Conservation (phyloP, 2,888 invertebrate genomes). For the Cephalotes varians region DNA sequence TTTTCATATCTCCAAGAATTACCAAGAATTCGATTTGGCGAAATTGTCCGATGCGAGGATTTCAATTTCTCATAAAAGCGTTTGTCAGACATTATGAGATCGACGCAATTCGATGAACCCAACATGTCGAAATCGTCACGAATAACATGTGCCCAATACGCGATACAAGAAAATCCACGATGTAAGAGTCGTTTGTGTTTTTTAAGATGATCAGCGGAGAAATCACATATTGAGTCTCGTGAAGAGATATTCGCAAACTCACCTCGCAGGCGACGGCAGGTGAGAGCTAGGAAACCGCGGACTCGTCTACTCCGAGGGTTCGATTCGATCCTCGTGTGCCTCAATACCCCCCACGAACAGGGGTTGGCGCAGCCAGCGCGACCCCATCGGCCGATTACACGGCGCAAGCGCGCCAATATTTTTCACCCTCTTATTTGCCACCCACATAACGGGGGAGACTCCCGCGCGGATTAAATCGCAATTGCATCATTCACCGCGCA, state of each 20-base stretch:
- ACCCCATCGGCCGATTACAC: background rate
- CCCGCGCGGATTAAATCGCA: conserved; percentile 14
- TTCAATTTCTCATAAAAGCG: background rate
- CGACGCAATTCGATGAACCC: background rate
- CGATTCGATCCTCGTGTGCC: conserved; percentile 77
- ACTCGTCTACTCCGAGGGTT: conserved; percentile 72
- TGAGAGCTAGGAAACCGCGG: conserved; percentile 58
- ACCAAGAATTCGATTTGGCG: background rate
- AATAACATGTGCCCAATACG: background rate
- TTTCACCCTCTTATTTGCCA: conserved; percentile 19
- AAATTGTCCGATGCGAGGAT: too few relatives aligned
- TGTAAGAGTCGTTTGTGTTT: background rate
- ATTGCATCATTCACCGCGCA: conserved; percentile 16
- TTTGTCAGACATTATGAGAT: background rate
- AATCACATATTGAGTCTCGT: background rate
- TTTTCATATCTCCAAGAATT: background rate
- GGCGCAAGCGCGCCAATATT: conserved; percentile 68
- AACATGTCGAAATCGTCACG: background rate
- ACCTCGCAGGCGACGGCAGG: conserved; percentile 49
- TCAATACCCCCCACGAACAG: conserved; percentile 66
- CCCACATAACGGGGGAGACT: background rate
- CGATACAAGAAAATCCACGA: background rate
- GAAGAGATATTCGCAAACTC: conserved; percentile 20
- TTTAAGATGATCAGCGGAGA: background rate
- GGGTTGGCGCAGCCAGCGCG: conserved; percentile 39